Conservation (phyloP, 2,113 vertebrate genomes). For the Rhinogobius similis region DNA sequence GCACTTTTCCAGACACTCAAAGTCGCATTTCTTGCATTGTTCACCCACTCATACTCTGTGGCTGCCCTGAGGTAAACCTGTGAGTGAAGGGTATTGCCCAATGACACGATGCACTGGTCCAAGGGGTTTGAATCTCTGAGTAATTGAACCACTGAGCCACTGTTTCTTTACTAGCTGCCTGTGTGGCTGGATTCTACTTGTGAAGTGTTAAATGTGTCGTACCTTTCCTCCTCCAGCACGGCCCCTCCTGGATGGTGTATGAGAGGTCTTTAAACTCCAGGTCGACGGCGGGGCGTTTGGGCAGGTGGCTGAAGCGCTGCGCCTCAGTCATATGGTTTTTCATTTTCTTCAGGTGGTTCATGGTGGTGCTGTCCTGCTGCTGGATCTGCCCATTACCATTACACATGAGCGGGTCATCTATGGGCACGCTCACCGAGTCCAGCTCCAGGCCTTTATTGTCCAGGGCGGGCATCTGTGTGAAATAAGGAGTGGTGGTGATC, state of each 20-base stretch:
- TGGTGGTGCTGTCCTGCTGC: constrained; percentile 79
- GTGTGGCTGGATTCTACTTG: too few species aligned
- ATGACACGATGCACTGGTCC: too few species aligned
- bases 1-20: neutral
- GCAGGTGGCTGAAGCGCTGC: constrained; percentile 92
- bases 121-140: too few species aligned
- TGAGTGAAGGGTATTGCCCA: neutral
- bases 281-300: constrained; percentile 90
- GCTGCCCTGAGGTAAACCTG: neutral
- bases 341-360: constrained; percentile 92
- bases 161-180: too few species aligned
- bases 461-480: constrained; percentile 48
- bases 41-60: too few species aligned
- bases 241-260: constrained; percentile 91
- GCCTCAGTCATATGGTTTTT: constrained; percentile 94
- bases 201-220: constrained; percentile 9
- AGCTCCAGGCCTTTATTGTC: constrained; percentile 79
- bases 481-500: neutral
- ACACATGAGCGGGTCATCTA: constrained; percentile 80
- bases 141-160: neutral
- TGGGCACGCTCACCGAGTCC: constrained; percentile 78
- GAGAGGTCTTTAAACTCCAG: constrained; percentile 92
- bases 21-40: neutral
- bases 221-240: constrained; percentile 95
- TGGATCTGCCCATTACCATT: constrained; percentile 51